These are phyloP conservation scores for Cyphomyrmex costatus DNA, from an alignment of 1,140 invertebrate species.

Conservation along the genomic window DNA sequence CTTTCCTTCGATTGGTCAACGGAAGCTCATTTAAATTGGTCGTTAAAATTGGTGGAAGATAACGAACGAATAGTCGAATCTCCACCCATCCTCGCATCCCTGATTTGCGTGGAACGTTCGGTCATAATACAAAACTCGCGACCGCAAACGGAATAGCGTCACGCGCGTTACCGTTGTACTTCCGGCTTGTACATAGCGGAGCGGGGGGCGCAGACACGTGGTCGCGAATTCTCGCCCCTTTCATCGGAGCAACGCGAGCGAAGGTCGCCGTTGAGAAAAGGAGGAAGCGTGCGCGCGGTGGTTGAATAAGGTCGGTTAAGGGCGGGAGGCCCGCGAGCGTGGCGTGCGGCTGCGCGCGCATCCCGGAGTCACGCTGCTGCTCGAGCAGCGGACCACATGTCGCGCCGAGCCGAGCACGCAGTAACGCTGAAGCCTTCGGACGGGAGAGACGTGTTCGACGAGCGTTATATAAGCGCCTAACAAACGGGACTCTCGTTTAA, in stretches of 20 bases:
- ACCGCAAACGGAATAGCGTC: slow-evolving; percentile 23
- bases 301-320: slow-evolving; percentile 58
- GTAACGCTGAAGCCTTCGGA: slow-evolving; percentile 76
- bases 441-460: slow-evolving; percentile 35
- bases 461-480: not conserved
- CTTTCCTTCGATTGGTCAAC: too few relatives aligned
- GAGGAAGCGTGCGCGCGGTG: slow-evolving; percentile 34
- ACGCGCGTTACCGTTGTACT: slow-evolving; percentile 75
- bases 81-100: not conserved
- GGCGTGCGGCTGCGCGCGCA: slow-evolving; percentile 80
- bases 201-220: slow-evolving; percentile 65
- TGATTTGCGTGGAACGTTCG: not conserved
- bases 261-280: slow-evolving; percentile 55
- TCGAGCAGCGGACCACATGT: slow-evolving; percentile 77
- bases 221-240: slow-evolving; percentile 68
- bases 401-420: slow-evolving; percentile 63
- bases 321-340: slow-evolving; percentile 68
- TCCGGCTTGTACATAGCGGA: slow-evolving; percentile 66
- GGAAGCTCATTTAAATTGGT: too few relatives aligned
- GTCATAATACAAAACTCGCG: not conserved
- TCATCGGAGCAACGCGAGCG: not conserved
- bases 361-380: slow-evolving; percentile 76
- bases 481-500: not conserved
- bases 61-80: not conserved
- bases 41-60: not conserved